phyloP scores from a whole-genome alignment of 2,888 invertebrate species.

The Stenchaetothrips biformis region DNA sequence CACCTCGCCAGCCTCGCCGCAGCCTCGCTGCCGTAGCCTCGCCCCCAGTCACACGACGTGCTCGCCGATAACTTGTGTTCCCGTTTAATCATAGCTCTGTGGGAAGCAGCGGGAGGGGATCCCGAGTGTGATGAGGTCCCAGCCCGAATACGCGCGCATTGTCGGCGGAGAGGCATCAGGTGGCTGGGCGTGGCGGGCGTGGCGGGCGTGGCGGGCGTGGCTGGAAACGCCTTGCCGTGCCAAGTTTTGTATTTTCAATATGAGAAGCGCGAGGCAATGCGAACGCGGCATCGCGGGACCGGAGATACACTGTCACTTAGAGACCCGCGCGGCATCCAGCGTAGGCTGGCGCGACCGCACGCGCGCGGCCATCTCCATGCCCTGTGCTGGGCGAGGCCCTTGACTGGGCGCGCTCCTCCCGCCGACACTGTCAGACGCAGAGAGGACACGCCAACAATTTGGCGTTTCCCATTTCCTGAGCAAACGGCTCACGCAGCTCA shows the following conservation, averaged over 20 bases:
- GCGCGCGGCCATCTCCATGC: background rate
- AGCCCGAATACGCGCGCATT: background rate
- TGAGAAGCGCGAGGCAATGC: background rate
- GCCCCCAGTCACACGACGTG: background rate
- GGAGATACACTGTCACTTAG: too few relatives aligned
- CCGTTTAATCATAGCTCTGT: background rate
- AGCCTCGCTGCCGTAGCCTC: background rate
- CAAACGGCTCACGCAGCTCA: too few relatives aligned
- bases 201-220: too few relatives aligned
- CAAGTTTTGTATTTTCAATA: slow-evolving; percentile 9
- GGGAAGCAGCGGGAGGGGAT: background rate
- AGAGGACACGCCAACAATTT: slow-evolving; percentile 11
- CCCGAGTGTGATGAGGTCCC: background rate
- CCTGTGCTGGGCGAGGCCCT: background rate
- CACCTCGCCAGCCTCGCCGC: background rate
- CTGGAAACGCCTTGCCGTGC: background rate
- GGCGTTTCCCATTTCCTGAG: slow-evolving; percentile 15
- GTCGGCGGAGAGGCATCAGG: slow-evolving; percentile 20
- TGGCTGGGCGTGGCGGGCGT: background rate
- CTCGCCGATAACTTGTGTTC: background rate
- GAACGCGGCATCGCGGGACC: too few relatives aligned
- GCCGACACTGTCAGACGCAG: background rate
- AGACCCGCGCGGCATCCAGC: too few relatives aligned
- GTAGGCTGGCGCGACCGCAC: background rate
- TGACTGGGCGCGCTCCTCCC: background rate